Conservation (phyloP, 2,888 invertebrate genomes). For the Nematopogon swammerdamellus region DNA sequence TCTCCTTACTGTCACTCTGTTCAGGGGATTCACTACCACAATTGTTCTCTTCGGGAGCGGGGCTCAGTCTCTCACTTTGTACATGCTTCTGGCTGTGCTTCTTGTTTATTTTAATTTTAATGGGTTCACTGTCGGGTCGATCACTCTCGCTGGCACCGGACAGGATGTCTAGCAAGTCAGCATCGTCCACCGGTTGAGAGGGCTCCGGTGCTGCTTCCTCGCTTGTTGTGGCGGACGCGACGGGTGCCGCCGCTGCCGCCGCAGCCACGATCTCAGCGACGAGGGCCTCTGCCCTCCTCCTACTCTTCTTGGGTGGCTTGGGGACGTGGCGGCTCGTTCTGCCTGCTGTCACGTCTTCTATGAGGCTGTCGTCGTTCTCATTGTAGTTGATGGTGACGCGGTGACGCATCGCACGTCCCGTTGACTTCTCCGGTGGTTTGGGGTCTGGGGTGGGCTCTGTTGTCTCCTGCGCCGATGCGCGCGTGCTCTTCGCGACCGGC, state of each 20-base stretch:
- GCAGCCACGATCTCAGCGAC: slow-evolving; percentile 16
- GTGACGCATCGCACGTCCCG: slow-evolving; percentile 43
- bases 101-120: slow-evolving; percentile 30
- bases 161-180: slow-evolving; percentile 34
- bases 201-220: slow-evolving; percentile 22
- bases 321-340: slow-evolving; percentile 20
- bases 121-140: slow-evolving; percentile 19
- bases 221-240: slow-evolving; percentile 19
- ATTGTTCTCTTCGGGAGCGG: not conserved
- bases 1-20: not conserved
- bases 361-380: slow-evolving; percentile 54
- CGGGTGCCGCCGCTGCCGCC: slow-evolving; percentile 19
- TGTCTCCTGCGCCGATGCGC: slow-evolving; percentile 24
- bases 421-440: slow-evolving; percentile 33
- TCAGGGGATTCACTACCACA: not conserved
- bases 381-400: slow-evolving; percentile 52
- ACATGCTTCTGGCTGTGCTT: slow-evolving; percentile 38
- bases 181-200: slow-evolving; percentile 27
- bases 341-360: slow-evolving; percentile 41
- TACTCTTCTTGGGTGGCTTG: slow-evolving; percentile 40
- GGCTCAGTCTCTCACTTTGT: slow-evolving; percentile 18
- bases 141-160: slow-evolving; percentile 25
- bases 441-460: slow-evolving; percentile 40
- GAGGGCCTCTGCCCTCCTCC: slow-evolving; percentile 27
- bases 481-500: slow-evolving; percentile 25